Percentiles rank a stretch among this genome's conserved stretches.
These are phyloP conservation scores for Notolepis coatsorum DNA, from an alignment of 2,797 vertebrate genomes.

Conservation along the genomic window DNA sequence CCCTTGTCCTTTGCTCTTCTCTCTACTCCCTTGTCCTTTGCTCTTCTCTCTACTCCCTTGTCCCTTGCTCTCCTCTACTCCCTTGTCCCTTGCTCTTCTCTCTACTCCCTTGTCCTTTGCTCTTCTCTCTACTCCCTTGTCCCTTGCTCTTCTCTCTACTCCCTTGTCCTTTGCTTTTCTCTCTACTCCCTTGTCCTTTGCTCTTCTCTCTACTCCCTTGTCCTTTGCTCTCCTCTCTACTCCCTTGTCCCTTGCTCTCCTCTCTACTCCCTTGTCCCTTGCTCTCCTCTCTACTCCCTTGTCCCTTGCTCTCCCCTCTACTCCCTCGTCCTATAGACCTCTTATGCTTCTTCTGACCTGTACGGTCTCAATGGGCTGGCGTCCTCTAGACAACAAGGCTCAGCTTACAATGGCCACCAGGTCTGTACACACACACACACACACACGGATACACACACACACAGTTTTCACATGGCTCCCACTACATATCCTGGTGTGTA, in stretches of 20 bases:
- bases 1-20: too few species aligned
- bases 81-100: not conserved
- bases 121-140: not conserved
- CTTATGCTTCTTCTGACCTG: conserved; percentile 76
- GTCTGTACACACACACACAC: conserved; percentile 75
- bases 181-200: not conserved
- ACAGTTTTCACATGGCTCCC: not conserved
- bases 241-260: not conserved
- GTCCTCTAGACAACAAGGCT: conserved; percentile 73
- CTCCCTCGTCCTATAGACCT: conserved; percentile 48
- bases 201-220: not conserved
- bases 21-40: too few species aligned
- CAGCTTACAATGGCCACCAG: conserved; percentile 85
- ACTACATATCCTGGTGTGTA: not conserved
- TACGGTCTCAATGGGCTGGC: conserved; percentile 73
- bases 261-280: conserved; percentile 10
- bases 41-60: too few species aligned
- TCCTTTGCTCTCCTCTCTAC: not conserved
- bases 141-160: not conserved
- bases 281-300: not conserved
- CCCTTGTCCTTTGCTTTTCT: conserved; percentile 26
- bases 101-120: too few species aligned
- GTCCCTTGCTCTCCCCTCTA: conserved; percentile 26
- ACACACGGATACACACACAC: not conserved
- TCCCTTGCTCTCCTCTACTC: not conserved